Percentiles rank a stretch among this genome's conserved stretches.
Evolutionary conservation across 2,888 invertebrate genomes (phyloP).

Genomic region (Oscheius myriophilus): DNA sequence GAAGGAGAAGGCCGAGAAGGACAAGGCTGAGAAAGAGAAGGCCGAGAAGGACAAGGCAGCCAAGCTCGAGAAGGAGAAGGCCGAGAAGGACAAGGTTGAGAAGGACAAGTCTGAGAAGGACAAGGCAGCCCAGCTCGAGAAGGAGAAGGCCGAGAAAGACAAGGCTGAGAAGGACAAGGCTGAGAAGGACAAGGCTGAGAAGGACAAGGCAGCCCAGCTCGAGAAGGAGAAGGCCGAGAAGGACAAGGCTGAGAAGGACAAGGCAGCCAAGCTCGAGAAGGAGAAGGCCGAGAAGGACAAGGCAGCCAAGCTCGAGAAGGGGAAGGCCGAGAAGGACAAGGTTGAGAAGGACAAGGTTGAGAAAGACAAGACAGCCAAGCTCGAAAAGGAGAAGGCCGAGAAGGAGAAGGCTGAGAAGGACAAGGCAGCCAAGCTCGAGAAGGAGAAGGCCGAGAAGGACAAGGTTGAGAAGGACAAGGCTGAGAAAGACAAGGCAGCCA

Average conservation of each 20-base stretch:
- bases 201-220: constrained; percentile 10
- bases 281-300: constrained; percentile 21
- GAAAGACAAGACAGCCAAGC: constrained; percentile 5
- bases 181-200: constrained; percentile 12
- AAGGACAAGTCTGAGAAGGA: constrained; percentile 22
- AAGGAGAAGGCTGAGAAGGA: constrained; percentile 9
- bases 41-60: constrained; percentile 5
- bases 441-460: constrained; percentile 13
- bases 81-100: constrained; percentile 4
- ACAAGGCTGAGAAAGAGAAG: constrained; percentile 16
- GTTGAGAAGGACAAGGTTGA: constrained; percentile 20
- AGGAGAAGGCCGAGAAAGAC: constrained; percentile 20
- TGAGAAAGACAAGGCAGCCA: constrained; percentile 11
- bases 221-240: constrained; percentile 11
- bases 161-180: constrained; percentile 12
- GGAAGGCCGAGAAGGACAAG: constrained; percentile 13
- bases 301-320: constrained; percentile 12
- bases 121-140: constrained; percentile 10
- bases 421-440: constrained; percentile 22
- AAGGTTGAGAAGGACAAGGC: constrained; percentile 12
- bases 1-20: constrained; percentile 18
- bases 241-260: constrained; percentile 15
- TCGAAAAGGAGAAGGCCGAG: constrained; percentile 9
- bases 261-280: constrained; percentile 8
- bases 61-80: constrained; percentile 9